Conservation (phyloP, 1,140 invertebrate genomes). For the Drosophila eugracilis region DNA sequence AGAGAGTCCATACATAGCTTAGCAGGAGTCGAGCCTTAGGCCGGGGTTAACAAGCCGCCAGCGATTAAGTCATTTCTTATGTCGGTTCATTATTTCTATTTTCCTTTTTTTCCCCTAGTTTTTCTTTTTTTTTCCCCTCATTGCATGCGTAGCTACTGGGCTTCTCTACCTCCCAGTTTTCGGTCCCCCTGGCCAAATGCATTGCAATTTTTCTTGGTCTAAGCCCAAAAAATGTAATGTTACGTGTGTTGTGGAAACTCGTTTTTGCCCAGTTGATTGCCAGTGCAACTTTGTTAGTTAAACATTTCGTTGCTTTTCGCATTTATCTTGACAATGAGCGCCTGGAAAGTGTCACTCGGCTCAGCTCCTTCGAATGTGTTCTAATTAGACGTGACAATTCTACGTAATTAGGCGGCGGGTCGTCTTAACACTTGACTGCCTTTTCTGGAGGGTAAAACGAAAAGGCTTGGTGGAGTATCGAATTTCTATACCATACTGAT, state of each 20-base stretch:
- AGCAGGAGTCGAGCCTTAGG: slow-evolving; percentile 24
- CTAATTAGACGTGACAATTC: slow-evolving; percentile 83
- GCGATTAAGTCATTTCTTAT: slow-evolving; percentile 83
- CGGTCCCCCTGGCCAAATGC: slow-evolving; percentile 7
- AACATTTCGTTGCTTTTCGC: slow-evolving; percentile 44
- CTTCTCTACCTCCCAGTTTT: slow-evolving; percentile 5
- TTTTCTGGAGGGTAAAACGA: slow-evolving; percentile 15
- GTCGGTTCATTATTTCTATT: slow-evolving; percentile 70
- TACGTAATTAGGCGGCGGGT: slow-evolving; percentile 72
- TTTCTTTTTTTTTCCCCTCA: background rate
- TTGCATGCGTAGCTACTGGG: slow-evolving; percentile 52
- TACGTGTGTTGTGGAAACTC: slow-evolving; percentile 43
- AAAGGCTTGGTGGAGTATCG: slow-evolving; percentile 38
- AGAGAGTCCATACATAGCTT: background rate
- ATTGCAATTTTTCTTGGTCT: slow-evolving; percentile 64
- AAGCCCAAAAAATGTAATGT: slow-evolving; percentile 73
- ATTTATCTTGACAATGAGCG: slow-evolving; percentile 74
- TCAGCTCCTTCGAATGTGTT: slow-evolving; percentile 60
- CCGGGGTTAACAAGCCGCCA: slow-evolving; percentile 77
- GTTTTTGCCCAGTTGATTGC: slow-evolving; percentile 56
- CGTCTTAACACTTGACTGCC: slow-evolving; percentile 63
- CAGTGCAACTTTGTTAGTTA: slow-evolving; percentile 60
- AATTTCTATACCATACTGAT: slow-evolving; percentile 64
- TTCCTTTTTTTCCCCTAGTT: slow-evolving; percentile 15
- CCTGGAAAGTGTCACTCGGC: slow-evolving; percentile 25